These are phyloP conservation scores for Nemoura dubitans DNA, from an alignment of 2,888 invertebrate species.

Conservation along the genomic window DNA sequence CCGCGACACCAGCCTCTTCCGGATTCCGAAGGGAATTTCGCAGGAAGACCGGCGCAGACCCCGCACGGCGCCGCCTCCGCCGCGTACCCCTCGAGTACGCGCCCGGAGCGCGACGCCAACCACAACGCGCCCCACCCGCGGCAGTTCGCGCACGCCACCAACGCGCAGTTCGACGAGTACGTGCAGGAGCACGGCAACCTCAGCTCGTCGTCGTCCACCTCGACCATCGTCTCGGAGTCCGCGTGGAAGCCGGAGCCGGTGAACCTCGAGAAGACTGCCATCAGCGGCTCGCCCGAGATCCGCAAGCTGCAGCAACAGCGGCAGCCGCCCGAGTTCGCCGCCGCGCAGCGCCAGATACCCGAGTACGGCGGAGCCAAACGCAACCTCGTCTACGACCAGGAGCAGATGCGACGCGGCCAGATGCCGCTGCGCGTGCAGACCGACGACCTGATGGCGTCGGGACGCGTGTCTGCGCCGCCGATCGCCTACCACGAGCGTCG, in stretches of 20 bases:
- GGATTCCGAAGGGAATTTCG: not conserved
- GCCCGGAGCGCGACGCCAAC: not conserved
- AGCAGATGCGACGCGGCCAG: conserved; percentile 18
- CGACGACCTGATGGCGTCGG: conserved; percentile 39
- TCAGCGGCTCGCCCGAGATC: conserved; percentile 55
- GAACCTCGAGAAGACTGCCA: conserved; percentile 54
- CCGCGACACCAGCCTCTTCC: too few relatives aligned
- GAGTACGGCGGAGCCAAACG: not conserved
- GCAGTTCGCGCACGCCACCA: conserved; percentile 21
- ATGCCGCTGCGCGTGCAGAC: conserved; percentile 31
- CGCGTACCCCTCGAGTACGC: conserved; percentile 27
- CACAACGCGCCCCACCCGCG: not conserved
- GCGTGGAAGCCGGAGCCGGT: conserved; percentile 29
- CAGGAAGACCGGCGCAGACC: not conserved
- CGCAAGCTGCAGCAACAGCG: conserved; percentile 55
- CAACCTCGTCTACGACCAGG: not conserved
- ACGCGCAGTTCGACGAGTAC: conserved; percentile 30
- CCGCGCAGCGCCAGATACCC: conserved; percentile 48
- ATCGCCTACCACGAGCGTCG: conserved; percentile 34
- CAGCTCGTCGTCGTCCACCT: conserved; percentile 43
- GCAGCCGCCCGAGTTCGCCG: conserved; percentile 51
- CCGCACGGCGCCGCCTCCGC: not conserved
- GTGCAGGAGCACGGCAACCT: conserved; percentile 31
- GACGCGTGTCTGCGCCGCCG: conserved; percentile 47
- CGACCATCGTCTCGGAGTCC: conserved; percentile 42